A percentile compares a stretch with the other conserved stretches of the same genome.
phyloP scores from a whole-genome alignment of 2,888 invertebrate species.

The Eupithecia centaureata region DNA sequence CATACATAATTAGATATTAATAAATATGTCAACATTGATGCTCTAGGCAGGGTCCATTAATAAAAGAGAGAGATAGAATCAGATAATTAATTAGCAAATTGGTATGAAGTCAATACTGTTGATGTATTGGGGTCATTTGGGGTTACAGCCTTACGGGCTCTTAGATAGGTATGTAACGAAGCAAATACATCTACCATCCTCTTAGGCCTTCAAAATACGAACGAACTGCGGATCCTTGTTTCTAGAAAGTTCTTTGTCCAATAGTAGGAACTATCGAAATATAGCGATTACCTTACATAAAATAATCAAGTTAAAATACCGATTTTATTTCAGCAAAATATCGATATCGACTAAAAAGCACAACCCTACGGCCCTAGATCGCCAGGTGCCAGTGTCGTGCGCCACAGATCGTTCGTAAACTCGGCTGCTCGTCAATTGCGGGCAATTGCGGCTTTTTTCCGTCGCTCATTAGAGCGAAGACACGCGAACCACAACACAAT shows the following conservation, averaged over 20 bases:
- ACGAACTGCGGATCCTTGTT: not conserved
- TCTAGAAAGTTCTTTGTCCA: not conserved
- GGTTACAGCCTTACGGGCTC: not conserved
- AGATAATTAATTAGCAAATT: conserved; percentile 9
- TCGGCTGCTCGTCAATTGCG: conserved; percentile 72
- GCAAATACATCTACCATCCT: not conserved
- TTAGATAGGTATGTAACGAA: not conserved
- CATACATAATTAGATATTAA: conserved; percentile 27
- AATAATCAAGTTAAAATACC: not conserved
- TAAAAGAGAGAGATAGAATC: conserved; percentile 3
- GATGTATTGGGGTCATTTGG: not conserved
- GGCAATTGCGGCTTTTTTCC: conserved; percentile 77
- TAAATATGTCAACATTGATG: conserved; percentile 30
- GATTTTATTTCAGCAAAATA: not conserved
- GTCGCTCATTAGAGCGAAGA: conserved; percentile 68
- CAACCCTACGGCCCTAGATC: conserved; percentile 32
- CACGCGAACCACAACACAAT: conserved; percentile 59
- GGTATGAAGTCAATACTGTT: not conserved
- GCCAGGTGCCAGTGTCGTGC: conserved; percentile 73
- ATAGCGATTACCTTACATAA: not conserved
- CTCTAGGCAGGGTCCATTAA: conserved; percentile 11
- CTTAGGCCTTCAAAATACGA: not conserved
- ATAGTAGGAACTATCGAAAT: too few relatives aligned
- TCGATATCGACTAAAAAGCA: not conserved
- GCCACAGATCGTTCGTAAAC: conserved; percentile 62